These are phyloP conservation scores for Sebastes jordani DNA, from an alignment of 2,797 vertebrate species.

Conservation along the genomic window DNA sequence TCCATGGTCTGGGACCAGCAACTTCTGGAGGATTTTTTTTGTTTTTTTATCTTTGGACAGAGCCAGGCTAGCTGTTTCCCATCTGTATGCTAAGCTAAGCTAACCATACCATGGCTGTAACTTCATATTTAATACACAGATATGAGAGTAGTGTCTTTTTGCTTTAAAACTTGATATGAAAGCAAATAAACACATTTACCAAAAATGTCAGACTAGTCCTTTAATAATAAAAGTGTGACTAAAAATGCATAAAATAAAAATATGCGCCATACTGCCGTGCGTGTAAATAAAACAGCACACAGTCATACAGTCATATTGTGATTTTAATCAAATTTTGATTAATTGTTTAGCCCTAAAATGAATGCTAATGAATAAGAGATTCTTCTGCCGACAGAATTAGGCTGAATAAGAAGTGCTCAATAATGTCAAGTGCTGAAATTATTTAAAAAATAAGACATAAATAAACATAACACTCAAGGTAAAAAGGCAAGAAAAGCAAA, in stretches of 20 bases:
- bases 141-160: too few species aligned
- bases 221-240: not conserved
- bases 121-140: fast-evolving
- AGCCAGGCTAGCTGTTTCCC: not conserved
- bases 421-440: not conserved
- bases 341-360: not conserved
- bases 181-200: not conserved
- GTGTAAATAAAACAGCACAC: too few species aligned
- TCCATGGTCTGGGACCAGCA: too few species aligned
- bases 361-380: not conserved
- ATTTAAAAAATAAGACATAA: not conserved
- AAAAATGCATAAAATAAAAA: too few species aligned
- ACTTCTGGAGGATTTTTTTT: too few species aligned
- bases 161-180: too few species aligned
- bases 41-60: not conserved
- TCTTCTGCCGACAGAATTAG: not conserved
- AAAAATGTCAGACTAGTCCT: not conserved
- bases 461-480: not conserved
- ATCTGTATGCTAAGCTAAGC: not conserved
- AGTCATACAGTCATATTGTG: too few species aligned
- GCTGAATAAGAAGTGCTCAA: not conserved
- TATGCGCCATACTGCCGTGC: too few species aligned
- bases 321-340: too few species aligned
- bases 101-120: too few species aligned
- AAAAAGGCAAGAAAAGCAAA: not conserved